These are phyloP conservation scores for Elysia crispata DNA, from an alignment of 2,888 invertebrate genomes.

Conservation along the genomic window DNA sequence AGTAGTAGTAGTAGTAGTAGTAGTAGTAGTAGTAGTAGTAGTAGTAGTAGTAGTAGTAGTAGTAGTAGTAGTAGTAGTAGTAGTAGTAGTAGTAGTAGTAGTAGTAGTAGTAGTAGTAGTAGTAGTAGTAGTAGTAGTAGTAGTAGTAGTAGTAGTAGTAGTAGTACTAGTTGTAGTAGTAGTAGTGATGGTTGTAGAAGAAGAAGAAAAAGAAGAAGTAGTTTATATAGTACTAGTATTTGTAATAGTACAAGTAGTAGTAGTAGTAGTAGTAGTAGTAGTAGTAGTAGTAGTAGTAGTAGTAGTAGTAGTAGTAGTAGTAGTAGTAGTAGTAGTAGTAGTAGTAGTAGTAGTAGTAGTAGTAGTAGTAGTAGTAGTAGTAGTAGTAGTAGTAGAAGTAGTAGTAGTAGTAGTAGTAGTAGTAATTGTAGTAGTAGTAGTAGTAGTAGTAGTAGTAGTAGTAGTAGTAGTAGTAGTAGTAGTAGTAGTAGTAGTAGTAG, in stretches of 20 bases:
- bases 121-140: slow-evolving; percentile 9
- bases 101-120: slow-evolving; percentile 1
- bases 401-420: no score
- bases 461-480: slow-evolving; percentile 9
- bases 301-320: slow-evolving; percentile 9
- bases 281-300: neutral
- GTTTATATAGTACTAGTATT: neutral
- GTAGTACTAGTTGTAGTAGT: neutral
- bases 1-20: slow-evolving; percentile 9
- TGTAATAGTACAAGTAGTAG: neutral
- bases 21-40: slow-evolving; percentile 9
- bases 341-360: slow-evolving; percentile 4
- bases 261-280: slow-evolving; percentile 9
- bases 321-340: slow-evolving; percentile 9
- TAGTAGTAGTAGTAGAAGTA: neutral
- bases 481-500: slow-evolving; percentile 4
- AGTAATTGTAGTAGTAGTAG: no score
- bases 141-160: slow-evolving; percentile 9
- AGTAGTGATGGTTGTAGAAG: neutral
- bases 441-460: slow-evolving; percentile 9
- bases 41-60: slow-evolving; percentile 9
- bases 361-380: neutral
- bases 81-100: slow-evolving; percentile 9
- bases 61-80: slow-evolving; percentile 9
- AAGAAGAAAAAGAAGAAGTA: neutral